Percentiles rank a stretch among this genome's conserved stretches.
Evolutionary conservation across 2,113 vertebrate genomes (phyloP).

Genomic region (Opisthocomus hoazin): DNA sequence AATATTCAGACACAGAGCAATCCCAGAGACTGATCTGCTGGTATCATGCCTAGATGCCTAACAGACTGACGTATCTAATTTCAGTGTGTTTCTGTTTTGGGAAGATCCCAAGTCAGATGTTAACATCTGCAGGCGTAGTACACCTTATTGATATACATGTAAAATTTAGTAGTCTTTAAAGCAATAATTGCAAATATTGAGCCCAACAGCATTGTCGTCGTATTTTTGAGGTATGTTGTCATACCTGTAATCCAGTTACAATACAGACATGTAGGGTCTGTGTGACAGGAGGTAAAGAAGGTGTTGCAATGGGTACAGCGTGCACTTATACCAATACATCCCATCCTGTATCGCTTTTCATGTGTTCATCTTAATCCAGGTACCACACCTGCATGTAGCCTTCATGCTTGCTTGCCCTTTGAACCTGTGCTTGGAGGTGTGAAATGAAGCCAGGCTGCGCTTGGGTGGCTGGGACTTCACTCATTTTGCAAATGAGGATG

Average conservation of each 20-base stretch:
- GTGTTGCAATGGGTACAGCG: neutral
- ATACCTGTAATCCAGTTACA: neutral
- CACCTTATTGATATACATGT: neutral
- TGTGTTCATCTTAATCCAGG: neutral
- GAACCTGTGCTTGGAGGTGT: neutral
- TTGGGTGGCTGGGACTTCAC: neutral
- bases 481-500: neutral
- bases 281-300: neutral
- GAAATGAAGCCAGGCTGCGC: neutral
- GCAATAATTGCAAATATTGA: neutral
- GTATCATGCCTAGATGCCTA: neutral
- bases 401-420: neutral
- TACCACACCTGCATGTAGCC: neutral
- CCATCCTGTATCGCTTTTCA: neutral
- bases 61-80: neutral
- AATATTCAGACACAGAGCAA: neutral
- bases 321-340: rapidly evolving
- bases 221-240: neutral
- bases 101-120: neutral
- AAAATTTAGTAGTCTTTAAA: neutral
- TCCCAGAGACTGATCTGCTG: neutral
- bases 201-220: rapidly evolving
- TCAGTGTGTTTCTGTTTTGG: neutral
- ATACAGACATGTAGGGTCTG: neutral
- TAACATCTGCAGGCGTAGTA: neutral